These are phyloP conservation scores for Anomalospiza imberbis DNA, from an alignment of 2,797 vertebrate genomes.

Conservation along the genomic window DNA sequence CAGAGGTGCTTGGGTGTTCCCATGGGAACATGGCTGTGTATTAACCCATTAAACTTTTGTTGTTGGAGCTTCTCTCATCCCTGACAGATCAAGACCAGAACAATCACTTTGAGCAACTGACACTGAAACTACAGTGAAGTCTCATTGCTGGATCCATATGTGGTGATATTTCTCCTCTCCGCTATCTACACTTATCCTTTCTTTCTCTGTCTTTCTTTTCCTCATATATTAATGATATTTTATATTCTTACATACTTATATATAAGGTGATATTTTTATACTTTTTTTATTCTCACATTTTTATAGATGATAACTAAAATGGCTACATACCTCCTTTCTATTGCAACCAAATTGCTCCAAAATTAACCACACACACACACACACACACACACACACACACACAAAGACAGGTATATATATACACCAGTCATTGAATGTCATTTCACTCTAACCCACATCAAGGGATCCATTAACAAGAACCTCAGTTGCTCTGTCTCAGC, in stretches of 20 bases:
- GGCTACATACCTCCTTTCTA: neutral
- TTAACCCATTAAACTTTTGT: neutral
- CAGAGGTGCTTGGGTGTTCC: neutral
- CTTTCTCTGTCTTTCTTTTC: neutral
- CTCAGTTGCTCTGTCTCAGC: neutral
- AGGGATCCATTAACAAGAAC: neutral
- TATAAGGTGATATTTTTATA: neutral
- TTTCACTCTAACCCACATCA: neutral
- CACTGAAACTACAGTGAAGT: neutral
- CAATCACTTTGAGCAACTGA: no score
- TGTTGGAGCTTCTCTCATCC: neutral
- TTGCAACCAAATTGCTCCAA: neutral
- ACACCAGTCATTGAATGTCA: neutral
- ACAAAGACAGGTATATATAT: neutral
- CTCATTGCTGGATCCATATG: fast-evolving
- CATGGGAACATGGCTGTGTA: fast-evolving
- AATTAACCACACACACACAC: neutral
- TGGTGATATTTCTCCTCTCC: neutral
- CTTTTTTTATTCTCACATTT: neutral
- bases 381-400: neutral
- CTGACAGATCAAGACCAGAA: neutral
- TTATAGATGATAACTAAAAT: neutral
- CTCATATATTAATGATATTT: neutral
- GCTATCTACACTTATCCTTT: neutral
- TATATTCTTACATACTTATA: neutral